These are phyloP conservation scores for Boulengeromyrus knoepffleri DNA, from an alignment of 2,113 vertebrate genomes.

Conservation along the genomic window DNA sequence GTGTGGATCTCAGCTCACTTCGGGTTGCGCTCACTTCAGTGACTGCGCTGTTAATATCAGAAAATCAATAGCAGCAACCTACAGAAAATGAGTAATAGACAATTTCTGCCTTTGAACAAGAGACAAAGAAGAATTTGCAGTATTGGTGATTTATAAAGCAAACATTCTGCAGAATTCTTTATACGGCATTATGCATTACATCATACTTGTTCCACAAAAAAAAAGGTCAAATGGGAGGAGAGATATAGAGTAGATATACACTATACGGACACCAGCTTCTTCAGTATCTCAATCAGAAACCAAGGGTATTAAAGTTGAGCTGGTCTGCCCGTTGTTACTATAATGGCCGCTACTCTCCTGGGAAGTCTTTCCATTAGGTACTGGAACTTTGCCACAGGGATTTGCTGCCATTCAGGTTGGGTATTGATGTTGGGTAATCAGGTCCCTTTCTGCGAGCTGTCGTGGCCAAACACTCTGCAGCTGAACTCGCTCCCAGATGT, in stretches of 20 bases:
- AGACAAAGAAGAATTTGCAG: not conserved
- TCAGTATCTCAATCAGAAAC: not conserved
- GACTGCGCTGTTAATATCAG: not conserved
- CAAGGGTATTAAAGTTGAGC: not conserved
- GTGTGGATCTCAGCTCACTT: not conserved
- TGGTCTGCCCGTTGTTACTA: not conserved
- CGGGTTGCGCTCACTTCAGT: not conserved
- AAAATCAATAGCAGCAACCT: not conserved
- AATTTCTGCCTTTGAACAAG: not conserved
- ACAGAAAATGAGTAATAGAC: not conserved
- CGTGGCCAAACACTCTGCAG: not conserved
- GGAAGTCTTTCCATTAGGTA: not conserved
- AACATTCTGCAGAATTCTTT: conserved; percentile 9
- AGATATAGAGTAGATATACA: not conserved
- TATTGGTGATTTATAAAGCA: not conserved
- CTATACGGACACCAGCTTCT: not conserved
- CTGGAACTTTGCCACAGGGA: not conserved
- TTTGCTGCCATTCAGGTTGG: not conserved
- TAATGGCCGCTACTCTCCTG: not conserved
- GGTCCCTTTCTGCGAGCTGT: not conserved
- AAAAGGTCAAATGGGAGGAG: not conserved
- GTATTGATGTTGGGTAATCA: not conserved
- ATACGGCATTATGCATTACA: not conserved
- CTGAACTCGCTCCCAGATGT: not conserved
- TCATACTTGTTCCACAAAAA: not conserved